Evolutionary conservation across 2,888 invertebrate genomes (phyloP).

Genomic region (Drosophila longiperda): DNA sequence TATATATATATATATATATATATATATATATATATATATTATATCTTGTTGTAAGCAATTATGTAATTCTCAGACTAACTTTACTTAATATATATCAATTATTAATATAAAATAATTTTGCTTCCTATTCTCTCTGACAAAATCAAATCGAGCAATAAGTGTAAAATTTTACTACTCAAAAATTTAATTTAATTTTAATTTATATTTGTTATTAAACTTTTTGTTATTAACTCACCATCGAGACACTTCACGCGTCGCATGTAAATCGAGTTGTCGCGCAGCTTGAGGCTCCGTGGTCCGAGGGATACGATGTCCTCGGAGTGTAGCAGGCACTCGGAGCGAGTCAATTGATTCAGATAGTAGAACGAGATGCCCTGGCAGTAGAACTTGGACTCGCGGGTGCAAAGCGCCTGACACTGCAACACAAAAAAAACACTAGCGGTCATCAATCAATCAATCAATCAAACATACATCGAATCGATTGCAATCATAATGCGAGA

Average conservation of each 20-base stretch:
- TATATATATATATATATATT: not conserved
- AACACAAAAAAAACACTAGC: slow-evolving; percentile 24
- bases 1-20: too few relatives aligned
- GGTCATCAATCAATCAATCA: slow-evolving; percentile 73
- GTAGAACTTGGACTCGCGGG: slow-evolving; percentile 88
- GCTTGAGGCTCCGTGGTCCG: slow-evolving; percentile 89
- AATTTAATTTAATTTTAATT: too few relatives aligned
- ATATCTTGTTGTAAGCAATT: too few relatives aligned
- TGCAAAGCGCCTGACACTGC: slow-evolving; percentile 88
- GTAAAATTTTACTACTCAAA: too few relatives aligned
- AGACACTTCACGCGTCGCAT: slow-evolving; percentile 93
- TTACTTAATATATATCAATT: too few relatives aligned
- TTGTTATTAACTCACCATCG: slow-evolving; percentile 88
- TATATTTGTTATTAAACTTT: not conserved
- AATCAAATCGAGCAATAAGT: too few relatives aligned
- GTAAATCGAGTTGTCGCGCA: slow-evolving; percentile 88
- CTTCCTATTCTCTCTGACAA: too few relatives aligned
- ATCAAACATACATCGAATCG: slow-evolving; percentile 44
- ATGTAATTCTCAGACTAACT: too few relatives aligned
- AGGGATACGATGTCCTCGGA: slow-evolving; percentile 93
- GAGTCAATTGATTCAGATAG: slow-evolving; percentile 72
- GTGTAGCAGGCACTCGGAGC: slow-evolving; percentile 89
- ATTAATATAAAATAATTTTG: too few relatives aligned
- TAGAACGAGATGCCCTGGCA: slow-evolving; percentile 89
- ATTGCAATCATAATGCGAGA: slow-evolving; percentile 68